Evolutionary conservation across 2,888 invertebrate species (phyloP), one percentile per base, ranked within the genome.

Genomic region (Empis livida): DNA sequence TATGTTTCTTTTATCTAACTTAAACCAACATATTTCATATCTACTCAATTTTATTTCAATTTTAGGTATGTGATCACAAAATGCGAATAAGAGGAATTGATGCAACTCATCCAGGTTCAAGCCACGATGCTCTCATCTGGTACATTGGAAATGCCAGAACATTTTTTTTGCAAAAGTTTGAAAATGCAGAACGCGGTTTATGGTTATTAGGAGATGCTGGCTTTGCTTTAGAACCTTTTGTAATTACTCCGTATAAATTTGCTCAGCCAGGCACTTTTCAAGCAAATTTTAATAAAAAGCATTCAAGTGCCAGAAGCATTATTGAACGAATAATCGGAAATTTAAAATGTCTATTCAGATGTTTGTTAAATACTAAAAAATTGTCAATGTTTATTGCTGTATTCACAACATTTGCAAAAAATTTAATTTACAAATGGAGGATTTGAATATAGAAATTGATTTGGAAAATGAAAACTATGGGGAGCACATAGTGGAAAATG

Each of bases 41-140:
- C 20, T 20, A 20, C 20, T 20, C 20, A 20, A 3, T 20, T 20
- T 20, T 20, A 20, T 20, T 20, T 20, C 20, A 20, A 32, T 32
- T 32, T 13, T 32, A 32, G 32, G 32, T 32, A 32, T 32, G 32
- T 32, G 32, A 32, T 32, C 32, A 32, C 13, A 32, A 32, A 32
- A 32, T 32, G 32, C 32, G 32, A 32, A 32, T 32, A 32, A 32
- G n/a, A n/a, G n/a, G n/a, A n/a, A n/a, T n/a, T n/a, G n/a, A n/a
- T n/a, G n/a, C n/a, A n/a, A n/a, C n/a, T 42, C 42, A 27, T 14
- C 42, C 42, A 42, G 42, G 23, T 27, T 20, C 42, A 27, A 42
- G 23, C 14, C 31, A 42, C 10, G 42, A 42, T 42, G 42, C 30
- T 10, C 42, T 42, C 11, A 42, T 42, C 20, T 42, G 30, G 31